Base-by-base conservation (phyloP, 1,140 invertebrate genomes). In the Gonatopus flavifemur region DNA sequence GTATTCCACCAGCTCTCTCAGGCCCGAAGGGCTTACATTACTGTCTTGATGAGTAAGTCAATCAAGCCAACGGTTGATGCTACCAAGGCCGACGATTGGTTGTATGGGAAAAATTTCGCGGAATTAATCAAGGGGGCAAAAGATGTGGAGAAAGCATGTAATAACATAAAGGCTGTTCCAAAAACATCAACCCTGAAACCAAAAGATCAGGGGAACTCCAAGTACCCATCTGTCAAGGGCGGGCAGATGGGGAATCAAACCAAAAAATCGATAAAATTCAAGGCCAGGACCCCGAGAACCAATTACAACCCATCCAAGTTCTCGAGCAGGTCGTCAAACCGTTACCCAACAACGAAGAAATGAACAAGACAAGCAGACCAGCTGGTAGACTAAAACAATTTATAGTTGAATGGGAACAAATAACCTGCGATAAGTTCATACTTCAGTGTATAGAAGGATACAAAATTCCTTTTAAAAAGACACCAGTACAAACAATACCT, bases 41-140 rank as follows among this genome's bases (percentile, higher is more conserved):
- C n/a, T 4, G 9, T 15, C 5, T 4, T 6, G 6, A 6, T 33
- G n/a, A 33, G n/a, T 13, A 6, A 6, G 15, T 6, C n/a, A 15
- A 15, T 33, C n/a, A 33, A 33, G 15, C 32, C 5, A 6, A 12
- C 10, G 6, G 41, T 1, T 9, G 41, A 43, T 10, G 6, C 7
- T 12, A 20, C 9, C 5, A 40, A 40, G 7, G 7, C 38, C 16
- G 38, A 4, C 22, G 19, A 2, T 10, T 8, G 10, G 65, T 44
- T 70, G 62, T 45, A 55, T 15, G 40, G 40, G 3, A 8, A 28
- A 24, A 42, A 42, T 3, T 25, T 42, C 12, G 15, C 40, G 0
- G 40, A 42, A 2, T 12, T 25, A 42, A n/a, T 42, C 3, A 42
- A 42, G 22, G 40, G n/a, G 40, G 40, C 22, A 1, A 42, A 25